Evolutionary conservation across 2,113 vertebrate genomes (phyloP), one percentile per base, ranked within the genome.

Genomic region (Mastomys coucha): DNA sequence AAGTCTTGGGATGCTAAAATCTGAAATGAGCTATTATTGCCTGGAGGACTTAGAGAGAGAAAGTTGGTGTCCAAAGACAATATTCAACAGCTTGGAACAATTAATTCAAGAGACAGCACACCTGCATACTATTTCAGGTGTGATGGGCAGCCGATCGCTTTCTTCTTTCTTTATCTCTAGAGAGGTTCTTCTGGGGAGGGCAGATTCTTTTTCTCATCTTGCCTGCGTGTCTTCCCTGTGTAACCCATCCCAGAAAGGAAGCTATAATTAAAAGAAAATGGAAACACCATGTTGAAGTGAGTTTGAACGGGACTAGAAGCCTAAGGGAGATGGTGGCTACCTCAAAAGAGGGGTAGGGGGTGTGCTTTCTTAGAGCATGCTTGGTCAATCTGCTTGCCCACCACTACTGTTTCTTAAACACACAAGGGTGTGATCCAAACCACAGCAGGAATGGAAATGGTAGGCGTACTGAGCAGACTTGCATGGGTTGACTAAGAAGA

Each of bases 201-300:
- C 49, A 76, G 42, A 13, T 88, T 36, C 53, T 81, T 49, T 51
- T 73, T 72, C 58, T 81, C 65, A 1, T 86, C 58, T 96, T 96
- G n/a, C 49, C 45, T 49, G 10, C 69, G 36, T 82, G 8, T 49
- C 93, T 63, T 97, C n/a, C 24, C 76, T 49, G 24, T 2, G 0
- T 65, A 49, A 39, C 28, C 28, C 16, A 82, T 84, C 39, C 22
- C 76, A 24, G 10, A 81, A 96, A 93, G 58, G 28, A 73, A 82
- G 20, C 16, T 70, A 28, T 67, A 72, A 96, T 49, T 72, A 42
- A 96, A 89, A 20, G 20, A 69, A 96, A 90, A 80, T 93, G 56
- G 69, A 45, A 84, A 93, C 53, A 5, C 67, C 12, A 60, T 70
- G 17, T 91, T 91, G 42, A 63, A 28, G n/a, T 93, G 36, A 84